Evolutionary conservation across 2,113 vertebrate genomes (phyloP).

Genomic region (Mungos mungo): DNA sequence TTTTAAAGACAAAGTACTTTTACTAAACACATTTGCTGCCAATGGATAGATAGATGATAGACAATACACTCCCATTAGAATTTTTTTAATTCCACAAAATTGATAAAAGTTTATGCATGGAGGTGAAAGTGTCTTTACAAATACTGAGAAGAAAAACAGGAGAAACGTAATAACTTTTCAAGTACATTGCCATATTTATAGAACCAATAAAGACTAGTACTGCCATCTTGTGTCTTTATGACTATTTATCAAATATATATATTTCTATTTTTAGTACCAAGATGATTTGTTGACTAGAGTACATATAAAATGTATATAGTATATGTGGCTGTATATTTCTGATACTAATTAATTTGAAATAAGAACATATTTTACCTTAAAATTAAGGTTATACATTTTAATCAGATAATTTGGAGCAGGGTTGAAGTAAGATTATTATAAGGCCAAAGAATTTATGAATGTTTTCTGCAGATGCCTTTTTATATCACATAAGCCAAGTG

Average conservation of each 20-base stretch:
- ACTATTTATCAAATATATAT: conserved; percentile 16
- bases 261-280: neutral
- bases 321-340: neutral
- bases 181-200: neutral
- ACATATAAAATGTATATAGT: neutral
- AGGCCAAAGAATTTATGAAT: neutral
- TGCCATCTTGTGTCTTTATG: conserved; percentile 72
- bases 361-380: neutral
- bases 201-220: conserved; percentile 54
- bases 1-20: neutral
- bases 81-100: neutral
- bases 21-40: neutral
- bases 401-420: neutral
- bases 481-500: neutral
- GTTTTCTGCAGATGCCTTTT: neutral
- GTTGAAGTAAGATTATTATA: neutral
- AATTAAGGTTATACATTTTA: neutral
- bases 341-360: neutral
- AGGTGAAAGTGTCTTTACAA: neutral
- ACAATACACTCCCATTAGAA: neutral
- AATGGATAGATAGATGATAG: neutral
- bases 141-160: neutral
- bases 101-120: neutral
- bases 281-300: neutral
- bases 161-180: neutral